phyloP scores from a whole-genome alignment of 2,888 invertebrate species.

The Sialis fuliginosa region DNA sequence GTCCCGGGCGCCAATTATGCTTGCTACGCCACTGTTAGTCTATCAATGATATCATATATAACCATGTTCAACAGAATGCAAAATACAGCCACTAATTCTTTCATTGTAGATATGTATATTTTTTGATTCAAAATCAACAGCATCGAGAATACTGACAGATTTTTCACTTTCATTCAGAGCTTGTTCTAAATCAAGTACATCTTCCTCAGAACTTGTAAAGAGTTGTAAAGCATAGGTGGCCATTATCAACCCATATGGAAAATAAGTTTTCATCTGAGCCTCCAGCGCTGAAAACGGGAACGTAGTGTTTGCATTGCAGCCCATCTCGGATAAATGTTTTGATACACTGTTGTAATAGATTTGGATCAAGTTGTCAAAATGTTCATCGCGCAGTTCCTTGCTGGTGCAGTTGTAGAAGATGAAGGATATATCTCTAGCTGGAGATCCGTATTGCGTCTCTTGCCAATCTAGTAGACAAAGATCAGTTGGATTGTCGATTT shows the following conservation, averaged over 20 bases:
- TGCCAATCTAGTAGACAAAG: conserved; percentile 2
- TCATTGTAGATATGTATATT: not conserved
- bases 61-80: not conserved
- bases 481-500: not conserved
- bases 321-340: conserved; percentile 12
- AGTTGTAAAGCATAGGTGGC: conserved; percentile 13
- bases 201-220: conserved; percentile 12
- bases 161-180: conserved; percentile 8
- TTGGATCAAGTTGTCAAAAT: conserved; percentile 16
- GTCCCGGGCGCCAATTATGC: too few species aligned
- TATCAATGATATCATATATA: not conserved
- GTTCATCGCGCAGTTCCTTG: conserved; percentile 13
- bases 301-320: conserved; percentile 13
- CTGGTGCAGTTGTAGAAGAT: conserved; percentile 17
- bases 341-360: conserved; percentile 18
- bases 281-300: conserved; percentile 16
- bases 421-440: conserved; percentile 19
- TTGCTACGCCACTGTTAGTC: too few species aligned
- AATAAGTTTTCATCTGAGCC: conserved; percentile 15
- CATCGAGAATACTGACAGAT: conserved; percentile 1
- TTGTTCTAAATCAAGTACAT: conserved; percentile 10
- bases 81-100: not conserved
- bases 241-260: conserved; percentile 15
- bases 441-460: conserved; percentile 4
- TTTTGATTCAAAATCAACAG: not conserved